These are phyloP conservation scores for Staurois parvus DNA, from an alignment of 2,797 vertebrate genomes.

Conservation along the genomic window DNA sequence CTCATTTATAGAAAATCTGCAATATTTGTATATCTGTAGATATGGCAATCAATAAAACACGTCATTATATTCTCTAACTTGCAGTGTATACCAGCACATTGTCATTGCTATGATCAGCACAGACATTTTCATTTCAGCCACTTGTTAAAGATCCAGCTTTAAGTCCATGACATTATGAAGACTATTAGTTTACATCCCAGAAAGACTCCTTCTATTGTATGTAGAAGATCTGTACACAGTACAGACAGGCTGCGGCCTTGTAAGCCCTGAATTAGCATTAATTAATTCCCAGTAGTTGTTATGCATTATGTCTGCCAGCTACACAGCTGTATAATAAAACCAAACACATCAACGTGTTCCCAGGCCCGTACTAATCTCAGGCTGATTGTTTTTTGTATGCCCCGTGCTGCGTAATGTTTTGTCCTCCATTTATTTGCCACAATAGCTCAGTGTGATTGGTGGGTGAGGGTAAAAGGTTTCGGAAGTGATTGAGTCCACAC, in stretches of 20 bases:
- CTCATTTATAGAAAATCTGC: no score
- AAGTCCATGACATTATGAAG: neutral
- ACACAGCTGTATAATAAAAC: slow-evolving; percentile 30
- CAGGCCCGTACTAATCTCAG: slow-evolving; percentile 25
- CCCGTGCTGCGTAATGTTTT: slow-evolving; percentile 28
- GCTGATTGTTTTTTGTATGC: slow-evolving; percentile 14
- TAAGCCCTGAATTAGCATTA: slow-evolving; percentile 15
- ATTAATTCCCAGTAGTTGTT: slow-evolving; percentile 25
- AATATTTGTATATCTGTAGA: no score
- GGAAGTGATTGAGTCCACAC: slow-evolving; percentile 52
- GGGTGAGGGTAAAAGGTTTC: slow-evolving; percentile 50
- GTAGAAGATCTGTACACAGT: neutral
- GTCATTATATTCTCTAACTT: no score
- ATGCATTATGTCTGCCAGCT: slow-evolving; percentile 28
- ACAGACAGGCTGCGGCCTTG: slow-evolving; percentile 3
- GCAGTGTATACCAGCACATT: no score
- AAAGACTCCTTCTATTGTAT: neutral
- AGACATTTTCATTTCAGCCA: neutral
- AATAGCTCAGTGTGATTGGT: slow-evolving; percentile 30
- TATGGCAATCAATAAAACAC: no score
- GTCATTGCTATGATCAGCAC: no score
- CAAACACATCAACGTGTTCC: slow-evolving; percentile 45
- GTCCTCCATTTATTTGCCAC: slow-evolving; percentile 45
- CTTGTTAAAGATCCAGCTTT: neutral
- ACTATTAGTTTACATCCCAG: neutral